Evolutionary conservation across 2,888 invertebrate species (phyloP), one percentile per base, ranked within the genome.

Genomic region (Myopa testacea): DNA sequence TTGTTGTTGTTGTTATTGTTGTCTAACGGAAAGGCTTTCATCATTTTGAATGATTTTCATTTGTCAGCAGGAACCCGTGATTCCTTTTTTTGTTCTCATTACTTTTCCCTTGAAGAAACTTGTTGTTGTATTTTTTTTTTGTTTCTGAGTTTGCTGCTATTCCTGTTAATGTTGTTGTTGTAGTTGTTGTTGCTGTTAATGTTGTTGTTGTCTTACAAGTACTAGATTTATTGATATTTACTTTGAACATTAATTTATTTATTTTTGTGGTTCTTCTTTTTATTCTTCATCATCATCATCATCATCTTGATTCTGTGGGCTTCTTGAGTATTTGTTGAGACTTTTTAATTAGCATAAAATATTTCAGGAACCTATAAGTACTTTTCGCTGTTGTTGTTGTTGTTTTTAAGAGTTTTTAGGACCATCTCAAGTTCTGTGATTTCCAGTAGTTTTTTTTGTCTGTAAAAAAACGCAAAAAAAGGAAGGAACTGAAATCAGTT

Each of bases 261-360:
- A 26, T 69, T 69, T 69, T 69, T 50, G 26, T 26, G 26, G 26
- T 26, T 26, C 37, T 12, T n/a, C 26, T 60, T 19, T n/a, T 6
- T 4, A n/a, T 60, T 6, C 45, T 45, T 10, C 45, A 1, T 45
- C 45, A 10, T 60, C 7, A 5, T 60, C 26, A 26, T 63, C n/a
- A 14, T 63, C 37, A 16, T 52, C 12, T 55, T 7, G 26, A 19
- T 74, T 74, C 34, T n/a, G 34, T 34, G 65, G 37, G 65, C 14
- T 65, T 37, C 63, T 74, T 65, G 63, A 63, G 52, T 65, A 37
- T 50, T 63, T 65, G 74, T 65, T 50, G 50, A 65, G 74, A 74
- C 10, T 74, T 74, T 73, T 74, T 74, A 74, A 74, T 74, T 74
- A 74, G 74, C 74, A 74, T 74, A 63, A 74, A 65, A 74, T 65